A percentile compares a stretch with the other conserved stretches of the same genome.
Conservation (phyloP, 2,797 vertebrate species). For the Salmo trutta region DNA sequence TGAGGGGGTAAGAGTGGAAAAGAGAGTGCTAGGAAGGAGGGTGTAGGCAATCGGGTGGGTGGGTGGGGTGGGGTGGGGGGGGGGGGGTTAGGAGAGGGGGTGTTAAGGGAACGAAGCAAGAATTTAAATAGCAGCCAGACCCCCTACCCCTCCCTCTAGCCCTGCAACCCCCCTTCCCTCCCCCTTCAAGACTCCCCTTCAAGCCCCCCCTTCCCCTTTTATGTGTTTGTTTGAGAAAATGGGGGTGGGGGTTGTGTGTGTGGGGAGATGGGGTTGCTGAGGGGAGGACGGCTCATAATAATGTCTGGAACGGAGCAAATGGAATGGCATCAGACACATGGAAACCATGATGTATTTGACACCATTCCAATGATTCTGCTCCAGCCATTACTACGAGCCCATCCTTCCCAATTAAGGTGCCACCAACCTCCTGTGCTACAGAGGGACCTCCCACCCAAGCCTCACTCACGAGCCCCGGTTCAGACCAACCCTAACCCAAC, state of each 20-base stretch:
- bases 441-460: slow-evolving; percentile 22
- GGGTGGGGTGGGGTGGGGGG: too few relatives aligned
- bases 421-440: slow-evolving; percentile 3
- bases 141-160: neutral
- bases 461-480: slow-evolving; percentile 1
- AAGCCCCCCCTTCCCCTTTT: slow-evolving; percentile 6
- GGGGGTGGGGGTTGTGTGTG: too few relatives aligned
- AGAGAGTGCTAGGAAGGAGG: slow-evolving; percentile 10
- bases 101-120: slow-evolving; percentile 61
- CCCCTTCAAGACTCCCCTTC: neutral
- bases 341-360: too few relatives aligned
- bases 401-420: too few relatives aligned
- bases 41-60: slow-evolving; percentile 24
- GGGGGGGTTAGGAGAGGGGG: slow-evolving; percentile 22
- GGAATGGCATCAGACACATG: too few relatives aligned
- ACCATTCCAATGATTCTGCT: too few relatives aligned
- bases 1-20: slow-evolving; percentile 20
- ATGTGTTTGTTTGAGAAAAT: slow-evolving; percentile 65
- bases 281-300: too few relatives aligned
- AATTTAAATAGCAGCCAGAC: slow-evolving; percentile 61
- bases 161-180: neutral
- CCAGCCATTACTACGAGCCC: too few relatives aligned
- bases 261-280: too few relatives aligned
- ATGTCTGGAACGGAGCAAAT: too few relatives aligned
- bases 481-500: neutral